phyloP scores from a whole-genome alignment of 1,140 invertebrate species.

The Ceratoteleas bidentatus region DNA sequence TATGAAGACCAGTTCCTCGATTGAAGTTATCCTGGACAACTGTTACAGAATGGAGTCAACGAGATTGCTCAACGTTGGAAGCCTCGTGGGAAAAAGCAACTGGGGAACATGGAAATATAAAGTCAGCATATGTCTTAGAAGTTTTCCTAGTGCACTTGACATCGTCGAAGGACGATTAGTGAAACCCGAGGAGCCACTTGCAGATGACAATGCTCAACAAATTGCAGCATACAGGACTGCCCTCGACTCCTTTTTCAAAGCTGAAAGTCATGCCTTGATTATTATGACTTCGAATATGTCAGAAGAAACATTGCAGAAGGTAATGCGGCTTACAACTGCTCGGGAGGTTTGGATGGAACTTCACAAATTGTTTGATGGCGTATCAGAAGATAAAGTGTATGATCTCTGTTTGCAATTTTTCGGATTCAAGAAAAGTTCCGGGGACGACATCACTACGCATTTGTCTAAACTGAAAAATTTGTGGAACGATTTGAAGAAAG shows the following conservation, averaged over 20 bases:
- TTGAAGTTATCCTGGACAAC: too few relatives aligned
- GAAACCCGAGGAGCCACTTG: background rate
- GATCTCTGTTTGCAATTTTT: constrained; percentile 37
- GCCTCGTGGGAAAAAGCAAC: constrained; percentile 32
- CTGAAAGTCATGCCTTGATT: constrained; percentile 36
- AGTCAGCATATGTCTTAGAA: constrained; percentile 16
- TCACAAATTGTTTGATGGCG: constrained; percentile 23
- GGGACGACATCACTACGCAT: constrained; percentile 26
- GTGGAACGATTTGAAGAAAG: constrained; percentile 29
- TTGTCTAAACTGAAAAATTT: constrained; percentile 39
- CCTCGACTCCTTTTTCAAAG: constrained; percentile 19
- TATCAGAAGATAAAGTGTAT: constrained; percentile 41
- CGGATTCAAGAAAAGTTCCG: constrained; percentile 5
- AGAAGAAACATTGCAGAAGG: constrained; percentile 36
- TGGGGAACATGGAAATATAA: constrained; percentile 41
- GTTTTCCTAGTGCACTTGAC: constrained; percentile 7
- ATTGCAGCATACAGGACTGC: background rate
- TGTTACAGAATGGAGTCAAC: constrained; percentile 13
- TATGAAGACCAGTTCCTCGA: too few relatives aligned
- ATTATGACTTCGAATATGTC: constrained; percentile 36
- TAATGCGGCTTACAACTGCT: constrained; percentile 25
- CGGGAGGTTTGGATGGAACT: constrained; percentile 28
- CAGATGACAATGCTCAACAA: constrained; percentile 2
- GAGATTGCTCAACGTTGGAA: constrained; percentile 13
- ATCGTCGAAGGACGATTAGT: constrained; percentile 21